These are phyloP conservation scores for Chymomyza costata DNA, from an alignment of 1,140 invertebrate genomes.

Conservation along the genomic window DNA sequence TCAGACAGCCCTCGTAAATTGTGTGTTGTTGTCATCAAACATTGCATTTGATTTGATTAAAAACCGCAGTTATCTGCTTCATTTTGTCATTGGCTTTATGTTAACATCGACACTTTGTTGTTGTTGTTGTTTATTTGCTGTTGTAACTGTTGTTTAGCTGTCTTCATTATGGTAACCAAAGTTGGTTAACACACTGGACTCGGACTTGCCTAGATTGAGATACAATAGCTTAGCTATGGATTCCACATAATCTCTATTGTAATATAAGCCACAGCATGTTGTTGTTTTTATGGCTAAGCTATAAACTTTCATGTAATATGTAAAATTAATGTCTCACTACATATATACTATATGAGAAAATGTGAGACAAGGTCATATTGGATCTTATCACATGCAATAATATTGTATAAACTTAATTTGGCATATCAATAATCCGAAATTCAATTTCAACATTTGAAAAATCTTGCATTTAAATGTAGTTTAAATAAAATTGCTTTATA, in stretches of 20 bases:
- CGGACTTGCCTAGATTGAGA: too few species aligned
- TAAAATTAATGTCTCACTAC: too few species aligned
- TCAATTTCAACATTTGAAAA: constrained; percentile 23
- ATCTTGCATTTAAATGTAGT: constrained; percentile 1
- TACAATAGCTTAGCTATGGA: too few species aligned
- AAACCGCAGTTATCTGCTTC: constrained; percentile 68
- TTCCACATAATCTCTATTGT: too few species aligned
- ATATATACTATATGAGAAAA: constrained; percentile 5
- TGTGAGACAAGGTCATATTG: constrained; percentile 17
- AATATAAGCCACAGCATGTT: too few species aligned
- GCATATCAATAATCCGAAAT: constrained; percentile 45
- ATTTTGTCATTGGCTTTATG: constrained; percentile 52
- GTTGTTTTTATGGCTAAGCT: too few species aligned
- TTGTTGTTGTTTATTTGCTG: too few species aligned
- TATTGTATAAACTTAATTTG: too few species aligned
- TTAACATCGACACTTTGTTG: constrained; percentile 58
- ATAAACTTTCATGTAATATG: too few species aligned
- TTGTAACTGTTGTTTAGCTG: too few species aligned
- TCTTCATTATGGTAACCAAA: too few species aligned
- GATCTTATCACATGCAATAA: constrained; percentile 6
- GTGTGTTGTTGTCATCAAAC: constrained; percentile 13
- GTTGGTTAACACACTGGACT: too few species aligned
- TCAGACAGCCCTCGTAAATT: constrained; percentile 15
- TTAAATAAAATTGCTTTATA: constrained; percentile 28
- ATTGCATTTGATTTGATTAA: constrained; percentile 68